Base-by-base conservation (phyloP, 2,113 vertebrate species). In the Bujurquina vittata region DNA sequence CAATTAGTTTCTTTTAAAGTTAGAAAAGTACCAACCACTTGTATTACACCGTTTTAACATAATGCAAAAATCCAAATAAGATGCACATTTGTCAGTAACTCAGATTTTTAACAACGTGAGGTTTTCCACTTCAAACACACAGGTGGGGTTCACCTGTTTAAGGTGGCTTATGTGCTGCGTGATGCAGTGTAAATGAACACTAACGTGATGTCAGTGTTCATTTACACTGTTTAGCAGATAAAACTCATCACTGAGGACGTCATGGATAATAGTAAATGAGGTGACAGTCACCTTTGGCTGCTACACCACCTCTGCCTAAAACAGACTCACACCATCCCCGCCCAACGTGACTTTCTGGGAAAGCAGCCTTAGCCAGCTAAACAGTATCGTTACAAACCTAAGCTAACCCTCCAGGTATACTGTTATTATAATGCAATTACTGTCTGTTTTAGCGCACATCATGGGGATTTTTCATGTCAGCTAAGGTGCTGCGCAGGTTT, bases 311-410 rank as follows among this genome's bases (percentile, higher is more conserved):
- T 72, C 43, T 35, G 0, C 23, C 4, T 52, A n/a, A 18, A 62
- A 40, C n/a, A 10, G 12, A 49, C 56, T 67, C 20, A 11, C 26
- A 40, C 33, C 26, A 46, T 57, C 76, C 72, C 76, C 78, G 67
- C 60, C 81, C 74, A 73, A 14, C 12, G 43, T 72, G 17, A 52
- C 46, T 52, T 54, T 17, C 60, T 31, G 23, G 26, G n/a, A 10
- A 37, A 33, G 29, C 40, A 46, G 33, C 33, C 15, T 49, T 73
- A 84, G 75, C 61, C 57, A 35, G 22, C 37, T 61, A 57, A 23
- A 20, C 49, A 4, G 29, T 33, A 2, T 5, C 7, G 23, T 52
- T 54, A 52, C 46, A 54, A 52, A 54, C 31, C 18, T 14, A 20
- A 3, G 33, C n/a, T 4, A 37, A 59, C 17, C 2, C 17, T 29